A percentile compares a stretch with the other conserved stretches of the same genome.
Conservation (phyloP, 2,113 vertebrate genomes). For the Chamaetylas fuelleborni region DNA sequence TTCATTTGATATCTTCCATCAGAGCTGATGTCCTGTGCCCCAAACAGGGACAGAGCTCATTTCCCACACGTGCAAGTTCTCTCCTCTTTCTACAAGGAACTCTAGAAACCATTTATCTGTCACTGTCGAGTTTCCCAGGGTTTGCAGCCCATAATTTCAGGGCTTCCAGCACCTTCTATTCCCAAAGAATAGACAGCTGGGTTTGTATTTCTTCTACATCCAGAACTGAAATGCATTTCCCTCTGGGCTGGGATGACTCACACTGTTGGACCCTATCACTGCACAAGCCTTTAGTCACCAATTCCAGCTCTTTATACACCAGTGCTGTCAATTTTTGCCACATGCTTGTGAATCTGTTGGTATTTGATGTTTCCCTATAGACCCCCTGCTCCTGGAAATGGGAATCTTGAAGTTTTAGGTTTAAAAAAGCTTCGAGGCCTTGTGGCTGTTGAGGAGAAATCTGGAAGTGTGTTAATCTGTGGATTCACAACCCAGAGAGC, state of each 20-base stretch:
- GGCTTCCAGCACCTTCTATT: neutral
- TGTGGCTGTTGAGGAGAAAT: neutral
- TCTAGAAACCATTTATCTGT: neutral
- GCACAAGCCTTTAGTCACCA: neutral
- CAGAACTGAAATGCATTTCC: neutral
- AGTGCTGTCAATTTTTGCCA: neutral
- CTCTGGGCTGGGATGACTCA: neutral
- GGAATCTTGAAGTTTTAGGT: neutral
- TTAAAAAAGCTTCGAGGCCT: neutral
- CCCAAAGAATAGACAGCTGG: neutral
- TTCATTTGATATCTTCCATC: neutral
- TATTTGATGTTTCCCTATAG: neutral
- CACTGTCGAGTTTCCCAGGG: neutral
- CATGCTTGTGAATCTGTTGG: neutral
- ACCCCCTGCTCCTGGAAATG: neutral
- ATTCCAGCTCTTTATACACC: neutral
- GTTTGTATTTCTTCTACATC: neutral
- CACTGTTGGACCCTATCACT: neutral
- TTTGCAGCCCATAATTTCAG: neutral
- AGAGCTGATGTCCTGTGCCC: neutral
- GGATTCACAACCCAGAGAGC: neutral
- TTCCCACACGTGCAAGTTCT: neutral
- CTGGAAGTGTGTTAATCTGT: neutral
- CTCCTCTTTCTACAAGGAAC: neutral
- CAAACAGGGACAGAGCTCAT: neutral